Evolutionary conservation across 2,888 invertebrate species (phyloP), one percentile per base, ranked within the genome.

Genomic region (Drosophila silvestris): DNA sequence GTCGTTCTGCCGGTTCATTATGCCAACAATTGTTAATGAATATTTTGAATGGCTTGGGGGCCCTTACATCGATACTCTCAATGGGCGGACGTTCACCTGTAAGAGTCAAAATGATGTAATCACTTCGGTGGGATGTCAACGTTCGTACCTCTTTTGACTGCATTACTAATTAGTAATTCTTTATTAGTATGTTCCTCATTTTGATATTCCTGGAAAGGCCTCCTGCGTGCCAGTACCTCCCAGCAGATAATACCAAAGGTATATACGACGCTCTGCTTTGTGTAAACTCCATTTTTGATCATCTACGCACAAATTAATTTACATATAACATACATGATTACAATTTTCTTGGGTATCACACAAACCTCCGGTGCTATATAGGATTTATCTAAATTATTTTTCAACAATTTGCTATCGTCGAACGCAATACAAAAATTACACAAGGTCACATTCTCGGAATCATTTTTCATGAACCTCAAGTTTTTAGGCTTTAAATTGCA

Each of bases 311-410:
- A 2, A 22, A 9, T 14, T 9, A 16, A 41, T n/a, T 10, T 10
- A 10, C 10, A 41, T n/a, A 10, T 14, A 22, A 33, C 16, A 6
- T 2, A 22, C 14, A 33, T 22, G 3, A 7, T 32, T n/a, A 19
- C 35, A 1, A 41, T 19, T 19, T 12, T 26, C 14, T 52, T 41
- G 1, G 41, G n/a, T 3, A 7, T 3, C 14, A 16, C 12, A 35
- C 52, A 22, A 44, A 69, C 69, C 66, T 69, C 69, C 5, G 69
- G 69, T 19, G 69, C 56, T 32, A 41, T 19, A 35, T 69, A 69
- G 6, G 22, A 64, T 19, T 35, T 30, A 22, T 52, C 35, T 14
- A 41, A 28, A 30, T 28, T 63, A 1, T 22, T 35, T 6, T 30
- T 44, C 12, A 53, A 35, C 7, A 44, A 26, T 12, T n/a, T 22